Conservation (phyloP, 2,888 invertebrate genomes). For the Theretra japonica region DNA sequence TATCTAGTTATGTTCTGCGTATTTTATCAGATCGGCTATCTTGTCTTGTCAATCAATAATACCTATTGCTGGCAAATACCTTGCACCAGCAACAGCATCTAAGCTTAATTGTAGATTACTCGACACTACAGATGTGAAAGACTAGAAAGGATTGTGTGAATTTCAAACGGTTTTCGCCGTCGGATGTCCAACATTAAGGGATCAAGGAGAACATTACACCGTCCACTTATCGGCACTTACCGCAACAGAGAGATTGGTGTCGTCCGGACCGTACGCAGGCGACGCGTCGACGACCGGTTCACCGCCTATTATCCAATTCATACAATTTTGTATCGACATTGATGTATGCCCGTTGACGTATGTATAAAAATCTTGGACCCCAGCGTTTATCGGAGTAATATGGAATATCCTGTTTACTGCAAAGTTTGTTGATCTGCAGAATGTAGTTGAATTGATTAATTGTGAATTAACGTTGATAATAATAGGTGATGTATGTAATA, state of each 20-base stretch:
- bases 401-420: neutral
- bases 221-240: slow-evolving; percentile 64
- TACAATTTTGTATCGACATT: slow-evolving; percentile 47
- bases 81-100: no score
- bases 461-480: no score
- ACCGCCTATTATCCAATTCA: slow-evolving; percentile 69
- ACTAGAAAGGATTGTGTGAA: slow-evolving; percentile 8
- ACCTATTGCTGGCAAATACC: no score
- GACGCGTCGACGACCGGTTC: slow-evolving; percentile 47
- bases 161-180: slow-evolving; percentile 50
- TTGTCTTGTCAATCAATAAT: no score
- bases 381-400: neutral
- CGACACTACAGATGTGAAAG: neutral
- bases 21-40: no score
- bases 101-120: no score
- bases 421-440: neutral
- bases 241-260: slow-evolving; percentile 64
- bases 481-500: no score
- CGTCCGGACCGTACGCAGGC: slow-evolving; percentile 66
- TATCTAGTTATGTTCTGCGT: no score
- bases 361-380: slow-evolving; percentile 15
- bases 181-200: slow-evolving; percentile 65
- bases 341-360: slow-evolving; percentile 32
- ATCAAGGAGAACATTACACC: slow-evolving; percentile 68
- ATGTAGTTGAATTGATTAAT: no score